Conservation (phyloP, 2,113 vertebrate genomes). For the Megalops atlanticus region DNA sequence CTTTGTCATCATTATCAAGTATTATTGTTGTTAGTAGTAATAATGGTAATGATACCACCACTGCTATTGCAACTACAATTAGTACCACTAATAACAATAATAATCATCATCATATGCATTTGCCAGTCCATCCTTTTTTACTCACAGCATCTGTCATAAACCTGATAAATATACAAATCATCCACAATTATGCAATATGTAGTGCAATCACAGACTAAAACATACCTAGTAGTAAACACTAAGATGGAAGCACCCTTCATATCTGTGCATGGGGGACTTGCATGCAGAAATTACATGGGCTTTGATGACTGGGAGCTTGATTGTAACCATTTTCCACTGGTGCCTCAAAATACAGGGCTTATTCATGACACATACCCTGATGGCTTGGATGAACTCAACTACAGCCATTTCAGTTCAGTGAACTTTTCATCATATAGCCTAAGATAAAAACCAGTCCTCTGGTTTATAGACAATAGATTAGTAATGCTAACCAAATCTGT, state of each 20-base stretch:
- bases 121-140: no score
- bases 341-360: not conserved
- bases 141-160: no score
- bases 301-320: not conserved
- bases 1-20: no score
- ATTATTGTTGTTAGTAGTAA: no score
- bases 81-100: no score
- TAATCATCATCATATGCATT: not conserved
- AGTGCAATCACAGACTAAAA: not conserved
- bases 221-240: not conserved
- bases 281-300: not conserved
- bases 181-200: not conserved
- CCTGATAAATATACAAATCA: no score
- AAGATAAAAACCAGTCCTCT: not conserved
- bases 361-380: not conserved
- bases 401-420: not conserved
- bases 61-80: no score
- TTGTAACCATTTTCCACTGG: not conserved
- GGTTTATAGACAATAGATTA: not conserved
- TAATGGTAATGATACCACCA: no score
- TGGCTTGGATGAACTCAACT: not conserved
- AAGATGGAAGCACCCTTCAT: not conserved
- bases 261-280: not conserved
- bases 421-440: not conserved
- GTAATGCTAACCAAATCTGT: not conserved